Percentiles rank a stretch among this genome's conserved stretches.
Conservation (phyloP, 2,113 vertebrate genomes). For the Dromiciops gliroides region DNA sequence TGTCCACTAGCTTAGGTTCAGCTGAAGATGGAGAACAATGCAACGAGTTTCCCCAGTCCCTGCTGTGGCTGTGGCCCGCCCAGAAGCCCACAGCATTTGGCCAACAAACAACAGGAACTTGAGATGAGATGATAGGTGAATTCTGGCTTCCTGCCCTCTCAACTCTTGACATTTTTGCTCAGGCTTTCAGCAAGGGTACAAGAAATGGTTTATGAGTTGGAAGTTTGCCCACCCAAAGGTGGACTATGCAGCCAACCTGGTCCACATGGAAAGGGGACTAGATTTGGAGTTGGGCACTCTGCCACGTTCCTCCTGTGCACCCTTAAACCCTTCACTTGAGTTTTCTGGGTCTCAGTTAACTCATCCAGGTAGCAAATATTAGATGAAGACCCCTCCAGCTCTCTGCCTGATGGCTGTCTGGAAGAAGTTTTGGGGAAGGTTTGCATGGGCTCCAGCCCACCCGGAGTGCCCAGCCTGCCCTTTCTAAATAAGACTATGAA, state of each 20-base stretch:
- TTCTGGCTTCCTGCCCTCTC: neutral
- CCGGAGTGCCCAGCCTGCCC: neutral
- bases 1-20: neutral
- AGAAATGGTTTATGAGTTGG: slow-evolving; percentile 30
- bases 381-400: neutral
- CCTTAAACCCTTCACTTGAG: neutral
- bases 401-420: neutral
- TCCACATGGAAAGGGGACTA: neutral
- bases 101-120: neutral
- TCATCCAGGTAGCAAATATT: neutral
- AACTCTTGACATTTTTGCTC: neutral
- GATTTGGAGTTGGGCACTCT: neutral
- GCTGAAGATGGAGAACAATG: neutral
- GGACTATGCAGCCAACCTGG: neutral
- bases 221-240: neutral
- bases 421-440: neutral
- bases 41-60: neutral
- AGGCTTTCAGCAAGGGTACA: neutral
- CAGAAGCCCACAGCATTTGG: neutral
- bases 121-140: neutral
- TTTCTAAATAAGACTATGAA: neutral
- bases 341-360: neutral
- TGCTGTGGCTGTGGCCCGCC: neutral
- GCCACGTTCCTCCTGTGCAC: neutral
- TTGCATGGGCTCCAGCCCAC: neutral